Percentiles rank a stretch among this genome's conserved stretches.
Conservation (phyloP, 2,113 vertebrate genomes). For the Bettongia penicillata region DNA sequence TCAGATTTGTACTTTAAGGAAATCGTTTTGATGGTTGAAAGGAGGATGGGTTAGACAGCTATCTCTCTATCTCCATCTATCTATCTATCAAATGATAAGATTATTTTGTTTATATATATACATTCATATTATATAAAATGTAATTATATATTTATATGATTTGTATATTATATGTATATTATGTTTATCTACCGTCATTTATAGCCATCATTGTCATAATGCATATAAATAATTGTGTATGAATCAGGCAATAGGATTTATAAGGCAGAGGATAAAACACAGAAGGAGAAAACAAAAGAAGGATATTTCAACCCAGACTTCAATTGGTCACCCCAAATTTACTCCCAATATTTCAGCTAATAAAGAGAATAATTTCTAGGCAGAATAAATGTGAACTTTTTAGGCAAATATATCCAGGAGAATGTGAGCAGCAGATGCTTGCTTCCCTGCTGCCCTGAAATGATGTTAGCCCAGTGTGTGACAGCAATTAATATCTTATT, state of each 20-base stretch:
- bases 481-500: slow-evolving; percentile 69
- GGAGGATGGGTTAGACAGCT: too few relatives aligned
- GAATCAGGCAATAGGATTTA: background rate
- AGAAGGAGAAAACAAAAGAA: background rate
- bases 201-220: background rate
- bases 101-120: background rate
- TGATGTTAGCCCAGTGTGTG: slow-evolving; percentile 61
- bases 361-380: background rate
- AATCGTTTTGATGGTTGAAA: background rate
- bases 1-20: background rate
- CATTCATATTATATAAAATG: background rate
- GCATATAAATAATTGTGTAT: background rate
- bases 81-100: too few relatives aligned
- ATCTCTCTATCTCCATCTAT: too few relatives aligned
- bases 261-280: background rate
- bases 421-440: background rate
- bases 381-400: background rate
- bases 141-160: background rate
- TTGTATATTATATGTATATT: background rate
- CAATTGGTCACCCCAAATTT: fast-evolving
- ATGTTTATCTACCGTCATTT: background rate
- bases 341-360: fast-evolving
- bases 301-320: background rate
- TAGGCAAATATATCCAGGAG: fast-evolving
- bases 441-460: slow-evolving; percentile 52